Evolutionary conservation across 2,888 invertebrate genomes (phyloP).

Genomic region (Agrochola litura): DNA sequence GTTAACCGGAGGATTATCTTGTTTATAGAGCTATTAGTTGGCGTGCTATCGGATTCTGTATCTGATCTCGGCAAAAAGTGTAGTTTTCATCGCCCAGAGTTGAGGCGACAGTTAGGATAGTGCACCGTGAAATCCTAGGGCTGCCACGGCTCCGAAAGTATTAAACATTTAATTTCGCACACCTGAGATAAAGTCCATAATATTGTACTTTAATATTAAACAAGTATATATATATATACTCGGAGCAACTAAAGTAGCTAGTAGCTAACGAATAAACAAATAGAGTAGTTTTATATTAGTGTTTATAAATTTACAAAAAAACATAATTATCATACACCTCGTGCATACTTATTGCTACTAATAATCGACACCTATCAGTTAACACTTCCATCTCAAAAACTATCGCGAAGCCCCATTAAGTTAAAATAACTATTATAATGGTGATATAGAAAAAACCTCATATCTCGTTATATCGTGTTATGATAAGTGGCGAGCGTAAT

Average conservation of each 20-base stretch:
- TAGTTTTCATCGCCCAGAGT: conserved; percentile 83
- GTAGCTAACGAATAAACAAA: too few relatives aligned
- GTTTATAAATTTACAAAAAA: conserved; percentile 14
- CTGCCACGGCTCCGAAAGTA: conserved; percentile 45
- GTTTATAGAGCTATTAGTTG: conserved; percentile 89
- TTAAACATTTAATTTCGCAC: not conserved
- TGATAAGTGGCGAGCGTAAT: conserved; percentile 58
- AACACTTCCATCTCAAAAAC: conserved; percentile 42
- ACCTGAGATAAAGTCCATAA: not conserved
- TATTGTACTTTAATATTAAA: not conserved
- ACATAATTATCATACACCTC: not conserved
- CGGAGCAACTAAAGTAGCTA: not conserved
- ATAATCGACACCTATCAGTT: conserved; percentile 33
- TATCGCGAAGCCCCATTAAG: conserved; percentile 28
- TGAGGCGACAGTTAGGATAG: conserved; percentile 65
- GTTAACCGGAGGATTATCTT: conserved; percentile 86
- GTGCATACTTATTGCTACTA: conserved; percentile 15
- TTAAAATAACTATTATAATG: conserved; percentile 45
- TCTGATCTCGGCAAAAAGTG: conserved; percentile 86
- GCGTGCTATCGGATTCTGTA: conserved; percentile 83
- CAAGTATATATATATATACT: not conserved
- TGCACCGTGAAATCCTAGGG: conserved; percentile 70
- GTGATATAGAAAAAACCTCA: conserved; percentile 31
- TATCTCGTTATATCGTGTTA: conserved; percentile 59
- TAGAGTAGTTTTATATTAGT: not conserved